Base-by-base conservation (phyloP, 2,888 invertebrate species). In the Hydrotaea cyrtoneurina region DNA sequence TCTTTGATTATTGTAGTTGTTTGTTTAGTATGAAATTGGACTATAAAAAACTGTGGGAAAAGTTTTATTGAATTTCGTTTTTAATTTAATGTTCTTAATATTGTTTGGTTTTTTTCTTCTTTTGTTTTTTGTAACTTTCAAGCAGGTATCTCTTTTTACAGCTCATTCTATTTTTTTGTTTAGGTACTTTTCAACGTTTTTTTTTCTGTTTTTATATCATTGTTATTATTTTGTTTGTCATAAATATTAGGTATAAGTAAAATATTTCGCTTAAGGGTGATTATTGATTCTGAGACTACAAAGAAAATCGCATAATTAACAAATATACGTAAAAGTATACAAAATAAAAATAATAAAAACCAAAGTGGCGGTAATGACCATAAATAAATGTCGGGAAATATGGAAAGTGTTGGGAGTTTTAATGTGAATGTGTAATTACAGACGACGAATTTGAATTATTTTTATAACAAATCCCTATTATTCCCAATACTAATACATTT, bases 91-190 rank as follows among this genome's bases (percentile, higher is more conserved):
- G 50, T 71, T 17, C 15, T 69, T 26, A 21, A 39, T 69, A 13
- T 46, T 43, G 26, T 23, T 72, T 36, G 19, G 31, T 72, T 31
- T 2, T 31, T 31, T 53, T 59, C n/a, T n/a, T n/a, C n/a, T n/a
- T n/a, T n/a, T n/a, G n/a, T n/a, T 66, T 73, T 80, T 86, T 81
- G 80, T 81, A 86, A 83, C 72, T 89, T 88, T 90, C 88, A 92
- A 92, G 92, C 91, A 92, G 91, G 91, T 92, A 92, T 90, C 91
- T 86, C 88, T 91, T 90, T 91, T 91, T 92, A 91, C 91, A 92
- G 91, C 92, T 92, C 91, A 88, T 89, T 89, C 90, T 91, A 91
- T 91, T 39, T 88, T 88, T 69, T 55, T 39, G 39, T 66, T 89
- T 88, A 91, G 92, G 91, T 91, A 91, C 91, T 88, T 87, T 87